Conservation (phyloP, 2,888 invertebrate species). For the Tanytarsus gracilentus region DNA sequence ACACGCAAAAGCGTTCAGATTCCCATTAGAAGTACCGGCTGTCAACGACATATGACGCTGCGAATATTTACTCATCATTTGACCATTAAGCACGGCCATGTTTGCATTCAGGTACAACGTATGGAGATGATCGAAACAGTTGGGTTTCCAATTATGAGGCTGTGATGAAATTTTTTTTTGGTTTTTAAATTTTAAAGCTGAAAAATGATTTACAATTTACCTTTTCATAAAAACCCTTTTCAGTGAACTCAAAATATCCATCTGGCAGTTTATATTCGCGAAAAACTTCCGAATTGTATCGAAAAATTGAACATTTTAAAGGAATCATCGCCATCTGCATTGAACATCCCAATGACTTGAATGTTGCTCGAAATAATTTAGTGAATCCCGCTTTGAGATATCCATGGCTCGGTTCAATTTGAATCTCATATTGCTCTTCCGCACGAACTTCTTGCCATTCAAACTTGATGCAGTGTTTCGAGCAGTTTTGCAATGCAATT, state of each 20-base stretch:
- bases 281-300: neutral
- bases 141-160: neutral
- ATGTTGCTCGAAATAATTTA: neutral
- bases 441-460: neutral
- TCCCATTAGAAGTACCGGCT: too few species aligned
- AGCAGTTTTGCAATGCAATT: neutral
- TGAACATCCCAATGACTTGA: neutral
- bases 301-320: neutral
- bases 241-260: conserved; percentile 11
- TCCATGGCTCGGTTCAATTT: neutral
- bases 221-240: conserved; percentile 1
- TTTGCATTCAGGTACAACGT: neutral
- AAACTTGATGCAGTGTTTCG: conserved; percentile 2
- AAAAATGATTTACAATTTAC: neutral
- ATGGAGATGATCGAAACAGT: neutral
- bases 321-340: neutral
- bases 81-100: neutral
- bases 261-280: conserved; percentile 4
- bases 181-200: neutral
- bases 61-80: too few species aligned
- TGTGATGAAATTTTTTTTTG: neutral
- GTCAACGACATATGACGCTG: too few species aligned
- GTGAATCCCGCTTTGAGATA: neutral
- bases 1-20: too few species aligned
- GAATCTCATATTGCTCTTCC: neutral